A percentile compares a stretch with the other conserved stretches of the same genome.
Evolutionary conservation across 1,140 invertebrate species (phyloP).

Genomic region (Rhopalosiphum maidis): DNA sequence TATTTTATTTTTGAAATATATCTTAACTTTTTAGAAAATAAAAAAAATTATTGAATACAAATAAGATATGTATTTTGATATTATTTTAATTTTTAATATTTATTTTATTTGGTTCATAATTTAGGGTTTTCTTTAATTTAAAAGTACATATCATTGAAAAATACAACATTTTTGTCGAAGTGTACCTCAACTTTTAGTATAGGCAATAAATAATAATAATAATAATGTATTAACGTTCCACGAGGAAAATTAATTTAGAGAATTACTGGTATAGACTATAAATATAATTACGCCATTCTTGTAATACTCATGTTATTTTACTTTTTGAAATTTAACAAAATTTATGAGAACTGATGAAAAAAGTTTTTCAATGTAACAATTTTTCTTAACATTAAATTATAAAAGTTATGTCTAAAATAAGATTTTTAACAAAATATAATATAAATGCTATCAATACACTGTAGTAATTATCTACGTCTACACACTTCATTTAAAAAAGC

Average conservation of each 20-base stretch:
- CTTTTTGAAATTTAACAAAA: background rate
- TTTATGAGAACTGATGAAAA: too few species aligned
- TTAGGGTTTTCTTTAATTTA: background rate
- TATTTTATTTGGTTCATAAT: background rate
- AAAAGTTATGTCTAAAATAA: too few species aligned
- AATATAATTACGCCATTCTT: background rate
- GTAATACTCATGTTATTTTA: background rate
- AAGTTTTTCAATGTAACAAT: too few species aligned
- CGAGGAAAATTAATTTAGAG: background rate
- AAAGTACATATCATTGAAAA: background rate
- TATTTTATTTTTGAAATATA: too few species aligned
- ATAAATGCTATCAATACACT: too few species aligned
- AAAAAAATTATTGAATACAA: too few species aligned
- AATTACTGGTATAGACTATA: background rate
- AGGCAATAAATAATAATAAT: background rate
- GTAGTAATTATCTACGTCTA: too few species aligned
- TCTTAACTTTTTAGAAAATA: too few species aligned
- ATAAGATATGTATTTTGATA: too few species aligned
- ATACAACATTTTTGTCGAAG: background rate
- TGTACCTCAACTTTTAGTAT: background rate
- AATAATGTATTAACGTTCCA: background rate
- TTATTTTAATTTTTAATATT: background rate
- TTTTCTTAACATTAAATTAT: too few species aligned
- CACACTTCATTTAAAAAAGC: background rate
- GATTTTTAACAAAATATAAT: too few species aligned